phyloP scores from a whole-genome alignment of 2,113 vertebrate genomes.

The Barnardius zonarius region DNA sequence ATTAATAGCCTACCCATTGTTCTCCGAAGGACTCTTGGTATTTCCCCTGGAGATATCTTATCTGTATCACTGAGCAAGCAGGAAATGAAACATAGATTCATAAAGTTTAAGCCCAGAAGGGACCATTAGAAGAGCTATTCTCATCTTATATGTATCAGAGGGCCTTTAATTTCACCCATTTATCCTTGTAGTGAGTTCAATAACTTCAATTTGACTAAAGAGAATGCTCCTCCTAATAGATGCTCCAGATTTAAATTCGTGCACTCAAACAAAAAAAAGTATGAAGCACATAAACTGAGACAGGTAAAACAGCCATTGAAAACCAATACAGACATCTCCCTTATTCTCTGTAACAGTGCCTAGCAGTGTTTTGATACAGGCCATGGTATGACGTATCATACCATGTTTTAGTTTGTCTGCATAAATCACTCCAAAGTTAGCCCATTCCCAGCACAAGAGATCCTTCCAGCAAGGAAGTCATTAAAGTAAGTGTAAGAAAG shows the following conservation, averaged over 20 bases:
- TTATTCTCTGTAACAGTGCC: neutral
- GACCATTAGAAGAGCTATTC: slow-evolving; percentile 35
- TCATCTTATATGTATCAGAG: slow-evolving; percentile 31
- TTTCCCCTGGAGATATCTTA: slow-evolving; percentile 51
- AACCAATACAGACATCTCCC: neutral
- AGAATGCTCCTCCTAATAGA: slow-evolving; percentile 11
- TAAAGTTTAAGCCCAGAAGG: slow-evolving; percentile 64
- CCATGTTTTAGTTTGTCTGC: neutral
- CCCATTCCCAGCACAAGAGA: neutral
- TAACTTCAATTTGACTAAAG: slow-evolving; percentile 43
- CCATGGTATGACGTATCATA: neutral
- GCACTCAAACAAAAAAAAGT: neutral
- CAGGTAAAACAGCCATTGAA: neutral
- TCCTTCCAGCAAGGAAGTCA: neutral
- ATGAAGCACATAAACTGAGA: neutral
- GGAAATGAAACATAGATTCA: slow-evolving; percentile 71
- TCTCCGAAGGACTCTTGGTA: slow-evolving; percentile 53
- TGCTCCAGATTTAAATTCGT: slow-evolving; percentile 16
- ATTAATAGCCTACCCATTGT: slow-evolving; percentile 37
- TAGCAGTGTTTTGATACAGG: neutral
- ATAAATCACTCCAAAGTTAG: neutral
- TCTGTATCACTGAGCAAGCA: slow-evolving; percentile 46
- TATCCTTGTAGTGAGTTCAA: slow-evolving; percentile 43
- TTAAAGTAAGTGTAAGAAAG: neutral
- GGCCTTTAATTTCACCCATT: slow-evolving; percentile 59